These are phyloP conservation scores for Busseola fusca DNA, from an alignment of 2,888 invertebrate species.

Conservation along the genomic window DNA sequence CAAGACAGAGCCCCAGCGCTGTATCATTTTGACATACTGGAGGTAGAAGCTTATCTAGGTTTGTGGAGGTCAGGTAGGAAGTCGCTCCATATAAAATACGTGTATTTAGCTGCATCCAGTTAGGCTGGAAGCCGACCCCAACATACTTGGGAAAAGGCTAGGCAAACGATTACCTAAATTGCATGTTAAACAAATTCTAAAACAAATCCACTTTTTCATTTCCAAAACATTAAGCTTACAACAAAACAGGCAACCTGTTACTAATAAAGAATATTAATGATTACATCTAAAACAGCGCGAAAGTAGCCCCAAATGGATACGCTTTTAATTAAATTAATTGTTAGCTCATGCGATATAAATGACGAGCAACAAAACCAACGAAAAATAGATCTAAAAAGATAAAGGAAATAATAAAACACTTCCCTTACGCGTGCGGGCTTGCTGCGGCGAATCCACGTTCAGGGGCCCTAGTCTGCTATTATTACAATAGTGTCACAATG, in stretches of 20 bases:
- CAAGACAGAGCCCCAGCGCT: no score
- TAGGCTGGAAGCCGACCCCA: neutral
- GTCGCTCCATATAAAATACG: neutral
- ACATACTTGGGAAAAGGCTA: neutral
- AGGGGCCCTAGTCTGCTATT: no score
- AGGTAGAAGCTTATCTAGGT: no score
- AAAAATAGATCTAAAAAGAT: slow-evolving; percentile 84
- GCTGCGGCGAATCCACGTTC: slow-evolving; percentile 57
- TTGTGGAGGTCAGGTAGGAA: no score
- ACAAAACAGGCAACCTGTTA: slow-evolving; percentile 69
- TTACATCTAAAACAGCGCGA: slow-evolving; percentile 77
- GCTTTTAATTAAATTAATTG: slow-evolving; percentile 88
- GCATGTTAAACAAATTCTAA: neutral
- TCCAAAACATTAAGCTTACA: slow-evolving; percentile 63
- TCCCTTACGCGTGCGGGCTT: slow-evolving; percentile 74
- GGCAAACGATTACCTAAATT: no score
- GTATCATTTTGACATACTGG: no score
- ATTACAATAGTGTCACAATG: no score
- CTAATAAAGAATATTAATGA: slow-evolving; percentile 70
- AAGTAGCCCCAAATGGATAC: slow-evolving; percentile 78
- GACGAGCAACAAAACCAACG: slow-evolving; percentile 81
- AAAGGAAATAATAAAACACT: slow-evolving; percentile 87
- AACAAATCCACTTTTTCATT: slow-evolving; percentile 47
- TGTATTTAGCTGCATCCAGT: neutral
- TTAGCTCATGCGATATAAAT: slow-evolving; percentile 85